Conservation (phyloP, 2,888 invertebrate species). For the Metallyticus violacea region DNA sequence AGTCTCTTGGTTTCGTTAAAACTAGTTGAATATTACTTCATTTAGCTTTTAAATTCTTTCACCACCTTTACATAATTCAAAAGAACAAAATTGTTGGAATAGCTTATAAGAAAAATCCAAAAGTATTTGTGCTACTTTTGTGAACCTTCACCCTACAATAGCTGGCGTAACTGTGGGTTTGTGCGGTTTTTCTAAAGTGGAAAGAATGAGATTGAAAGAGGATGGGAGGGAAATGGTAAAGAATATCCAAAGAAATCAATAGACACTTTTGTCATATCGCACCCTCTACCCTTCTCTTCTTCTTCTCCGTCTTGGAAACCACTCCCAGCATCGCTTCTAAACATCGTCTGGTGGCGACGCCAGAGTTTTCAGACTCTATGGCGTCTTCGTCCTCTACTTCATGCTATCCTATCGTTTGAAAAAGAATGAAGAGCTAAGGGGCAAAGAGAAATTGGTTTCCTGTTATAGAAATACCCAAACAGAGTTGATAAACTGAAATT, state of each 20-base stretch:
- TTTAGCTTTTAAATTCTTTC: not conserved
- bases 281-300: not conserved
- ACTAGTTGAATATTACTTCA: too few relatives aligned
- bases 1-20: too few relatives aligned
- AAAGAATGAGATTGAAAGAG: not conserved
- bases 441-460: not conserved
- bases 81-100: not conserved
- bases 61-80: not conserved
- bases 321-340: not conserved
- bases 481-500: too few relatives aligned
- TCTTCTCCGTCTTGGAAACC: not conserved
- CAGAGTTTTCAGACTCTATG: slow-evolving; percentile 4
- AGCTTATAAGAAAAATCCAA: not conserved
- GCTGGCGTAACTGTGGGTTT: not conserved
- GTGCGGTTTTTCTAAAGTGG: not conserved
- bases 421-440: not conserved
- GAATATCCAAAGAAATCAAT: slow-evolving; percentile 2
- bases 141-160: not conserved
- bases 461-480: too few relatives aligned
- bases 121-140: not conserved
- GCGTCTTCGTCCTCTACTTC: not conserved
- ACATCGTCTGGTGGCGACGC: not conserved
- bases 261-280: slow-evolving; percentile 11
- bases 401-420: not conserved
- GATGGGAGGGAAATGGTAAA: not conserved